Conservation (phyloP, 2,113 vertebrate species). For the Ornithorhynchus anatinus region DNA sequence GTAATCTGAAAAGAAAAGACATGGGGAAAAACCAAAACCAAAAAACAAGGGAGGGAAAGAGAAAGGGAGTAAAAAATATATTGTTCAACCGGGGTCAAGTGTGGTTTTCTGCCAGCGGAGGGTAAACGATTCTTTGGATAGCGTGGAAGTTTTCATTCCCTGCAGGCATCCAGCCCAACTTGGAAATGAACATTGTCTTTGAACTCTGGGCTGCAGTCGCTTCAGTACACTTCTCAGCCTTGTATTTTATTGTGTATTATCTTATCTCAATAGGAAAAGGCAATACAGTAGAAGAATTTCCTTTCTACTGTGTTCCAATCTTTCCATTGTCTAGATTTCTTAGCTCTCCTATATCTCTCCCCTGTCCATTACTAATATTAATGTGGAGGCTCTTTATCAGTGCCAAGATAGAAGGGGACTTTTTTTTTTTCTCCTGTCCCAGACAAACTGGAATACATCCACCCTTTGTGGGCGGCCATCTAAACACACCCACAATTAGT, state of each 20-base stretch:
- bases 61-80: too few species aligned
- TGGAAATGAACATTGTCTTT: not conserved
- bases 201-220: not conserved
- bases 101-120: too few species aligned
- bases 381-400: constrained; percentile 27
- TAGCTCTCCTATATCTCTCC: not conserved
- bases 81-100: too few species aligned
- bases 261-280: constrained; percentile 80
- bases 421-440: constrained; percentile 15
- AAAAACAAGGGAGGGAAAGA: not conserved
- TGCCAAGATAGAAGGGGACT: constrained; percentile 5
- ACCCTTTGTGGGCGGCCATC: not conserved
- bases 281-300: constrained; percentile 81
- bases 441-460: constrained; percentile 23
- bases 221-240: constrained; percentile 37
- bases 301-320: constrained; percentile 70
- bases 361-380: constrained; percentile 30
- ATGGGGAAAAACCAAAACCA: not conserved
- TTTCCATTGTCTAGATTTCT: constrained; percentile 77
- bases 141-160: rapidly evolving
- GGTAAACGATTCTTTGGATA: rapidly evolving
- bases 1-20: not conserved
- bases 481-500: not conserved
- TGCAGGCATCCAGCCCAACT: not conserved
- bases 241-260: constrained; percentile 63